A percentile compares a stretch with the other conserved stretches of the same genome.
phyloP scores from a whole-genome alignment of 2,797 vertebrate species.

The Peromyscus melanophrys region DNA sequence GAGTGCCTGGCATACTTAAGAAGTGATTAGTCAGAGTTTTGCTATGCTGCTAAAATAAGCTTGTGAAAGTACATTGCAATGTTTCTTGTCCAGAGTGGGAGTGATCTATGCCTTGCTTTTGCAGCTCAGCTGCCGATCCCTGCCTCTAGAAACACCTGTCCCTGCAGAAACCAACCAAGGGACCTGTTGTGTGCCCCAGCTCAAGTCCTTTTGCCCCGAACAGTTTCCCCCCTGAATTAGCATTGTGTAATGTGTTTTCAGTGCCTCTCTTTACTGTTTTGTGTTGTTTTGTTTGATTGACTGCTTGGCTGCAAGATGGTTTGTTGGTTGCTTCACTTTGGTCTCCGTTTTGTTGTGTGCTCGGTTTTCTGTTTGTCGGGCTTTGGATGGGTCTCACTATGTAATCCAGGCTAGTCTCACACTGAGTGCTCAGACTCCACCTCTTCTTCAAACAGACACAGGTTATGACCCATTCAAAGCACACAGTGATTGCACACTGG shows the following conservation, averaged over 20 bases:
- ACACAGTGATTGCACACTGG: background rate
- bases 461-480: background rate
- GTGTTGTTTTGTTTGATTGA: background rate
- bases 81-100: background rate
- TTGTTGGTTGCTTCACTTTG: background rate
- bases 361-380: background rate
- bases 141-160: background rate
- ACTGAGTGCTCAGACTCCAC: background rate
- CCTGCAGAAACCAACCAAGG: background rate
- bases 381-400: background rate
- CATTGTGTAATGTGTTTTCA: background rate
- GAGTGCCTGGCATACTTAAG: background rate
- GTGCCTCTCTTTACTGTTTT: background rate
- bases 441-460: background rate
- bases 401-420: background rate
- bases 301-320: background rate
- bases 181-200: too few species aligned
- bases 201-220: background rate
- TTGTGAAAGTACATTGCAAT: background rate
- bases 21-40: background rate
- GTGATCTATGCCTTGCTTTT: background rate
- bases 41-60: background rate
- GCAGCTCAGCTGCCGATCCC: background rate
- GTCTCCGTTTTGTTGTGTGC: background rate
- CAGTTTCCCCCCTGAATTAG: background rate